A percentile compares a stretch with the other conserved stretches of the same genome.
Conservation (phyloP, 2,113 vertebrate genomes). For the Isurus oxyrinchus region DNA sequence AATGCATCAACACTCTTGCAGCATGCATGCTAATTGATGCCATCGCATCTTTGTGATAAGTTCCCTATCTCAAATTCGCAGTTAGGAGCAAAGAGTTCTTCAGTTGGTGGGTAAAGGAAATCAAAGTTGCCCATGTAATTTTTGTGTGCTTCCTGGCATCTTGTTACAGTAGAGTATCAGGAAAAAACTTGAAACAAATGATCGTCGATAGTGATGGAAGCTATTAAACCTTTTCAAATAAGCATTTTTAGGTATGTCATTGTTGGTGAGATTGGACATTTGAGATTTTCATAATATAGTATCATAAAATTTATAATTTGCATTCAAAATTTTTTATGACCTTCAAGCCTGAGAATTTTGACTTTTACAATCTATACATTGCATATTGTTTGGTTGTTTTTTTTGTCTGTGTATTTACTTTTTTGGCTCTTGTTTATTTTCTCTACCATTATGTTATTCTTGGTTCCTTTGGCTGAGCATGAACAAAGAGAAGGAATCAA, state of each 20-base stretch:
- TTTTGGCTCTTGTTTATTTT: background rate
- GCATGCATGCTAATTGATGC: background rate
- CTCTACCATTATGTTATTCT: background rate
- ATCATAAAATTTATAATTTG: background rate
- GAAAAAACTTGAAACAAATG: background rate
- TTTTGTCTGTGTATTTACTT: background rate
- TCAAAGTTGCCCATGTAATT: background rate
- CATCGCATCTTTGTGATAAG: background rate
- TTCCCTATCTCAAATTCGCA: background rate
- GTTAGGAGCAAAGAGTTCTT: background rate
- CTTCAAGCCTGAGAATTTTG: background rate
- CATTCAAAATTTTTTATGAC: background rate
- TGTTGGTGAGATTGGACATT: background rate
- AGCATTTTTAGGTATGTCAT: background rate
- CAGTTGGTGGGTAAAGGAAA: background rate
- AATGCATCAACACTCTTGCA: background rate
- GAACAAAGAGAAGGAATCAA: background rate
- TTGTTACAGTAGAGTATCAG: background rate
- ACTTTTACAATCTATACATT: background rate
- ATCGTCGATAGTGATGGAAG: background rate
- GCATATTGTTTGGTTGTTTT: background rate
- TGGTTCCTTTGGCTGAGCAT: background rate
- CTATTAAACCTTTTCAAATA: background rate
- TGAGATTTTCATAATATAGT: background rate
- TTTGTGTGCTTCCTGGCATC: background rate